These are phyloP conservation scores for Agriopis marginaria DNA, from an alignment of 2,888 invertebrate species.

Conservation along the genomic window DNA sequence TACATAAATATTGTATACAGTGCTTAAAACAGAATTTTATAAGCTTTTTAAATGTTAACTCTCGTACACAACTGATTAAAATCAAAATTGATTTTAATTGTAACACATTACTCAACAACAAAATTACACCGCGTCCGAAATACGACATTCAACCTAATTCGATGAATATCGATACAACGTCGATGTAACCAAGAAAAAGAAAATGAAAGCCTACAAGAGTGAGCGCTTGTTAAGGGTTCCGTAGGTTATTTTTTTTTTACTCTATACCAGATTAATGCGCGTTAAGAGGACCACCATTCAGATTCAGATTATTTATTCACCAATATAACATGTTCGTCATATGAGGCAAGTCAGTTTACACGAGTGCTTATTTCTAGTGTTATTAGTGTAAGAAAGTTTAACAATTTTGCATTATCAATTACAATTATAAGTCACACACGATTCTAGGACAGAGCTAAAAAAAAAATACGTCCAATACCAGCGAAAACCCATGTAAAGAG, in stretches of 20 bases:
- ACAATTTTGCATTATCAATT: too few relatives aligned
- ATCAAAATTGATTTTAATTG: constrained; percentile 25
- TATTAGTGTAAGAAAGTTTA: too few relatives aligned
- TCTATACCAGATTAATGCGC: background rate
- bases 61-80: constrained; percentile 1
- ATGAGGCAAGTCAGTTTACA: too few relatives aligned
- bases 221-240: constrained; percentile 3
- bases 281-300: too few relatives aligned
- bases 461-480: too few relatives aligned
- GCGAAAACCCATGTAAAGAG: too few relatives aligned
- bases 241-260: background rate
- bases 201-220: constrained; percentile 2
- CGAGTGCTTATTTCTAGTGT: too few relatives aligned
- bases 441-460: too few relatives aligned
- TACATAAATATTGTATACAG: background rate
- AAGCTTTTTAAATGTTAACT: constrained; percentile 5
- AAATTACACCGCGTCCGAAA: constrained; percentile 28
- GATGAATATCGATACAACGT: constrained; percentile 33
- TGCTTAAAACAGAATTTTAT: background rate
- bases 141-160: constrained; percentile 35
- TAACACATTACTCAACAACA: constrained; percentile 24
- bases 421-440: too few relatives aligned
- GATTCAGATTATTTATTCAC: too few relatives aligned
- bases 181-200: constrained; percentile 25
- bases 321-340: too few relatives aligned